A percentile compares a stretch with the other conserved stretches of the same genome.
These are phyloP conservation scores for Leucophenga varia DNA, from an alignment of 1,140 invertebrate genomes.

Conservation along the genomic window DNA sequence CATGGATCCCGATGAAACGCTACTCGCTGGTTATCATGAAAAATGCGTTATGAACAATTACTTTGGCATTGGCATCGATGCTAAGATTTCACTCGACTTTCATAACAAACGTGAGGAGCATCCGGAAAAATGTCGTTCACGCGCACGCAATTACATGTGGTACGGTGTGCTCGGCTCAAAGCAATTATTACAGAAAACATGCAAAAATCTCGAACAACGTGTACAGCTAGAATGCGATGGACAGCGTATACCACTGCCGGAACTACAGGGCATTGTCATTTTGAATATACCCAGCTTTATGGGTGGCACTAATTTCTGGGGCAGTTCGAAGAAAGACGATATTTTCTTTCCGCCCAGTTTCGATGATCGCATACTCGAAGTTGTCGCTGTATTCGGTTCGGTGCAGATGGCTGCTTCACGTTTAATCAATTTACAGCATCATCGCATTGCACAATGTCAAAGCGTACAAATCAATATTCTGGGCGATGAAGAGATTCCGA, in stretches of 20 bases:
- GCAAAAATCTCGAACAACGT: constrained; percentile 94
- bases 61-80: constrained; percentile 98
- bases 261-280: constrained; percentile 94
- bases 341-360: constrained; percentile 85
- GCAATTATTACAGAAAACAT: constrained; percentile 87
- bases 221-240: constrained; percentile 93
- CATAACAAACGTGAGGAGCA: constrained; percentile 97
- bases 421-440: constrained; percentile 92
- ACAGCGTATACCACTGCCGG: constrained; percentile 86
- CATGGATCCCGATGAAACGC: constrained; percentile 88
- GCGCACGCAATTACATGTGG: constrained; percentile 97
- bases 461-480: constrained; percentile 94
- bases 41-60: constrained; percentile 99
- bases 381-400: constrained; percentile 94
- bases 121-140: constrained; percentile 92
- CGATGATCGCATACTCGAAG: constrained; percentile 91
- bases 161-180: constrained; percentile 94
- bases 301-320: constrained; percentile 99
- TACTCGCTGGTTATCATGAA: constrained; percentile 89
- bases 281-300: constrained; percentile 97
- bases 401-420: constrained; percentile 96
- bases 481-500: constrained; percentile 84
- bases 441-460: constrained; percentile 95
- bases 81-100: constrained; percentile 96
- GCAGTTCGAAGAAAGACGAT: constrained; percentile 85